Evolutionary conservation across 2,113 vertebrate species (phyloP).

Genomic region (Myrmecophaga tridactyla): DNA sequence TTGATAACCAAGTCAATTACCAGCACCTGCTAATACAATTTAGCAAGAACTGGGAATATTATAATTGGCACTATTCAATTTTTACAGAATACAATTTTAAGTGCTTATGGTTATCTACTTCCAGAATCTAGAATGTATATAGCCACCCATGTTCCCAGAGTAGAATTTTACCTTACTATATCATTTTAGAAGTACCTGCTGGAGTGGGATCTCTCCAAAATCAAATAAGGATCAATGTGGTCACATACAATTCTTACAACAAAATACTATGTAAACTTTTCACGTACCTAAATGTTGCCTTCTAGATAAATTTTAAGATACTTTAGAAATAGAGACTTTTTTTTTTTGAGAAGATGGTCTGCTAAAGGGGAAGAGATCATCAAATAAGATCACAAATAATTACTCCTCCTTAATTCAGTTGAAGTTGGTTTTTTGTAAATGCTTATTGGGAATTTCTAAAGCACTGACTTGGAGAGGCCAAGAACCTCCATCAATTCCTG

Average conservation of each 20-base stretch:
- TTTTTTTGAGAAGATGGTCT: constrained; percentile 22
- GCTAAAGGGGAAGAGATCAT: constrained; percentile 41
- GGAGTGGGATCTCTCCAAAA: constrained; percentile 43
- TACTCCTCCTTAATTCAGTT: constrained; percentile 79
- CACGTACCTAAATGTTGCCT: constrained; percentile 9
- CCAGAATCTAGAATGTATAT: not conserved
- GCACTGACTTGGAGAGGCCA: constrained; percentile 99
- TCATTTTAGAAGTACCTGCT: constrained; percentile 26
- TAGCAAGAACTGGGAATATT: constrained; percentile 69
- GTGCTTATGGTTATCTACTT: constrained; percentile 36
- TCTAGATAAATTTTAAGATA: constrained; percentile 30
- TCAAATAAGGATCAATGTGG: not conserved
- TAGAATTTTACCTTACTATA: constrained; percentile 27
- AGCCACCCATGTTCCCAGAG: not conserved
- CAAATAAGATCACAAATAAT: not conserved
- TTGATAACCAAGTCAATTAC: constrained; percentile 55
- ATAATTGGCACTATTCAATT: constrained; percentile 38
- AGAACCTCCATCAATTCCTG: constrained; percentile 95
- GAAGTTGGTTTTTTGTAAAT: constrained; percentile 96
- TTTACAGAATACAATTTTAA: constrained; percentile 59
- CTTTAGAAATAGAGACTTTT: not conserved
- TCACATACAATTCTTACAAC: constrained; percentile 1
- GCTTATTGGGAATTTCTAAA: constrained; percentile 95
- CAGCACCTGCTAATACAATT: constrained; percentile 79
- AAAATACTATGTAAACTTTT: constrained; percentile 31